These are phyloP conservation scores for Steatocranus sp. DNA, from an alignment of 2,797 vertebrate genomes.

Conservation along the genomic window DNA sequence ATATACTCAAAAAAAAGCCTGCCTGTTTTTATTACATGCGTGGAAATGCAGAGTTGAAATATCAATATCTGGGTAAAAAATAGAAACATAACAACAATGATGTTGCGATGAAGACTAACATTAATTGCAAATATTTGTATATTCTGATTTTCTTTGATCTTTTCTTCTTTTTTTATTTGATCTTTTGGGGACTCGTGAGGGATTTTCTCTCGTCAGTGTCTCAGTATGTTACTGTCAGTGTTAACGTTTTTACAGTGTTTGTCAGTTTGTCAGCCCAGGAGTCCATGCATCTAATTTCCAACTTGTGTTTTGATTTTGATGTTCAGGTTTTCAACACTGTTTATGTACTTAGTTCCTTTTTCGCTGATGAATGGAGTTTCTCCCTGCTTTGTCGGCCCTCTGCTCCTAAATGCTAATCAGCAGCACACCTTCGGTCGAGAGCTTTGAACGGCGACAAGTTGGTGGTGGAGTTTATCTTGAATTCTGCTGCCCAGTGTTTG, in stretches of 20 bases:
- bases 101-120: constrained; percentile 67
- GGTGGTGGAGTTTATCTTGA: constrained; percentile 1
- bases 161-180: neutral
- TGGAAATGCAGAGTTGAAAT: constrained; percentile 69
- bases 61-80: constrained; percentile 57
- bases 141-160: constrained; percentile 20
- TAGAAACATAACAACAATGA: constrained; percentile 24
- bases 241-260: constrained; percentile 68
- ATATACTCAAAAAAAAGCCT: constrained; percentile 74
- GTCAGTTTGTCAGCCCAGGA: constrained; percentile 49
- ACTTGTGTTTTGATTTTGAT: constrained; percentile 6
- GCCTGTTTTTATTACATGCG: constrained; percentile 79
- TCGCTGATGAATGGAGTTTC: neutral
- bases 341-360: neutral
- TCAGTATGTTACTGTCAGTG: constrained; percentile 70
- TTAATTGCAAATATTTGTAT: constrained; percentile 76
- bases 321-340: neutral
- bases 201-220: constrained; percentile 42
- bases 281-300: neutral
- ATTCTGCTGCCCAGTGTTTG: neutral
- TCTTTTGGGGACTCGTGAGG: constrained; percentile 12
- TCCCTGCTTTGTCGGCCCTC: neutral
- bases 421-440: constrained; percentile 31
- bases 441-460: neutral
- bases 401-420: constrained; percentile 14